A percentile compares a stretch with the other conserved stretches of the same genome.
Conservation (phyloP, 2,888 invertebrate species). For the Terebella lapidaria region DNA sequence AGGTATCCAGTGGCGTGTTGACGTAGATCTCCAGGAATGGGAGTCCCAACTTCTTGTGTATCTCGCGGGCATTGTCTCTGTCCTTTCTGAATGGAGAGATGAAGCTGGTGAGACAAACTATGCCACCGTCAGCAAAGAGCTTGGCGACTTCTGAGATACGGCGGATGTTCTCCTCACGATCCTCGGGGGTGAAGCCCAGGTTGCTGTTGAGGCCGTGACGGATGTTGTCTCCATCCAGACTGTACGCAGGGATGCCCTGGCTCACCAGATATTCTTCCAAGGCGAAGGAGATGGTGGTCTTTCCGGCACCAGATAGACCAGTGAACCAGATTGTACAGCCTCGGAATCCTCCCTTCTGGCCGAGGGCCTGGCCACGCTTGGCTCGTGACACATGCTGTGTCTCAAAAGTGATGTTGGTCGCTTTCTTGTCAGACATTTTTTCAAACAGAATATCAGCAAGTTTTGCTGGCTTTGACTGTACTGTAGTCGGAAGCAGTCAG, state of each 20-base stretch:
- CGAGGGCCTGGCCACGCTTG: constrained; percentile 84
- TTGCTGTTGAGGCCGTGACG: constrained; percentile 93
- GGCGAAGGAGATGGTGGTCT: constrained; percentile 95
- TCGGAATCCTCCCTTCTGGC: constrained; percentile 82
- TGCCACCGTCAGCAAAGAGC: constrained; percentile 95
- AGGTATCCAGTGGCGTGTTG: constrained; percentile 87
- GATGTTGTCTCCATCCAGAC: constrained; percentile 96
- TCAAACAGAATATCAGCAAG: too few species aligned
- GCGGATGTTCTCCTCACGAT: constrained; percentile 94
- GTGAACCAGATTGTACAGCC: constrained; percentile 91
- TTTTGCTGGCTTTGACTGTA: too few species aligned
- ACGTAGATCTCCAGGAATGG: constrained; percentile 93
- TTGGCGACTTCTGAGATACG: constrained; percentile 96
- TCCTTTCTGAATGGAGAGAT: constrained; percentile 35
- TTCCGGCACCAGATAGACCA: constrained; percentile 85
- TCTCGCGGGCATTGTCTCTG: constrained; percentile 5
- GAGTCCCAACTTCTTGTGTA: constrained; percentile 77
- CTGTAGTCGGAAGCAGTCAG: too few species aligned
- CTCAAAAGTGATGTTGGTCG: constrained; percentile 91
- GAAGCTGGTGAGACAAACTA: constrained; percentile 82
- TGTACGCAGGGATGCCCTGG: constrained; percentile 89
- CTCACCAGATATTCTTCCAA: constrained; percentile 89
- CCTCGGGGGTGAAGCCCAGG: constrained; percentile 86
- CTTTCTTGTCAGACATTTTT: too few species aligned
- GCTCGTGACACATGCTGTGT: constrained; percentile 90